These are phyloP conservation scores for Trachelus iudaicus DNA, from an alignment of 2,888 invertebrate genomes.

Conservation along the genomic window DNA sequence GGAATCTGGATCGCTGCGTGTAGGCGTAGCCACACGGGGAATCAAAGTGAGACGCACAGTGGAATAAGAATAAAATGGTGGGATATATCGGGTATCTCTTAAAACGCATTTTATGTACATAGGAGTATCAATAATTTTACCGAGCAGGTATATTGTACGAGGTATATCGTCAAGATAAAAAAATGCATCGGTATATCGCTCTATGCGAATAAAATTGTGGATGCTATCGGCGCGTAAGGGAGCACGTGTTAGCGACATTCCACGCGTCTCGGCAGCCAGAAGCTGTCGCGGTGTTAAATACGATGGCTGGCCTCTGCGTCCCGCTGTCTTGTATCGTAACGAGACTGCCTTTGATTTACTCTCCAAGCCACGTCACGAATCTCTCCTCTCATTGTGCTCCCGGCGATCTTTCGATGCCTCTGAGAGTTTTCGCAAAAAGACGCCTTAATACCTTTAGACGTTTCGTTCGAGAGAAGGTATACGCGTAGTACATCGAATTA, in stretches of 20 bases:
- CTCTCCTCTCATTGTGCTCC: not conserved
- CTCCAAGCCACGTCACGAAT: not conserved
- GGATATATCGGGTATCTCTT: not conserved
- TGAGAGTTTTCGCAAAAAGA: not conserved
- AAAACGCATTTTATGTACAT: not conserved
- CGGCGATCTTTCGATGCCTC: not conserved
- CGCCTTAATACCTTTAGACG: not conserved
- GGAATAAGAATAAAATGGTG: not conserved
- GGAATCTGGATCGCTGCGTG: not conserved
- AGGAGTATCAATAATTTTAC: not conserved
- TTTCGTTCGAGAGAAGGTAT: not conserved
- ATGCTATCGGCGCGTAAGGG: not conserved
- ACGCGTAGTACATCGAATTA: not conserved
- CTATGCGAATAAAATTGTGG: not conserved
- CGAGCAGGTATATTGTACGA: no score
- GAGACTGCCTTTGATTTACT: conserved; percentile 3
- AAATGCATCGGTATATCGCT: not conserved
- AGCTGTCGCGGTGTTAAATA: conserved; percentile 51
- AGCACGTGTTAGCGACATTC: conserved; percentile 36
- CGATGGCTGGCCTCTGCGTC: conserved; percentile 50
- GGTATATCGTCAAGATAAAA: not conserved
- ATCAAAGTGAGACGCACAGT: not conserved
- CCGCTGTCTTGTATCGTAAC: conserved; percentile 46
- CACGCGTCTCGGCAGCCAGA: conserved; percentile 47
- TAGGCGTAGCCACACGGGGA: not conserved